Percentiles rank a stretch among this genome's conserved stretches.
Conservation (phyloP, 2,797 vertebrate species). For the Pangasius djambal region DNA sequence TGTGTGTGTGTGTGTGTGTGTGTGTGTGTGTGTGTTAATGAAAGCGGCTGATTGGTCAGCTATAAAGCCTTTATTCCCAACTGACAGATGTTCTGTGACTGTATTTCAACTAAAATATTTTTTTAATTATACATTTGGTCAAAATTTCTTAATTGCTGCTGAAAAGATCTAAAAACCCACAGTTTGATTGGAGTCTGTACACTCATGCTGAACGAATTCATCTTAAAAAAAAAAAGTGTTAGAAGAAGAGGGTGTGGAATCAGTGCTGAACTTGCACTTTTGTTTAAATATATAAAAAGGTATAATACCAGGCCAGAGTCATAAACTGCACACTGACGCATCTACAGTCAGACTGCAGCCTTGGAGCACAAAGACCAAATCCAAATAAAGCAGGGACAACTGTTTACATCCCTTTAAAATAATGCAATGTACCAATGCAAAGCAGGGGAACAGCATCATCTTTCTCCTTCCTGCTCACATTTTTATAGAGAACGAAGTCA, state of each 20-base stretch:
- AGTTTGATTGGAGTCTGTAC: background rate
- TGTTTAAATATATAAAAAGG: background rate
- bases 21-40: background rate
- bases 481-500: conserved; percentile 12
- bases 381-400: background rate
- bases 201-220: background rate
- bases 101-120: background rate
- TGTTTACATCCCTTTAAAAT: background rate
- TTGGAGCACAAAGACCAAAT: background rate
- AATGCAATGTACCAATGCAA: background rate
- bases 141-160: background rate
- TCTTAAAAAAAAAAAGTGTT: background rate
- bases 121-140: background rate
- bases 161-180: background rate
- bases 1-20: too few relatives aligned
- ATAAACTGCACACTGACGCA: background rate
- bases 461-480: background rate
- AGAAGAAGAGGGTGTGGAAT: background rate
- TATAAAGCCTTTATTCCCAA: too few relatives aligned
- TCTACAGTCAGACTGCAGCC: background rate
- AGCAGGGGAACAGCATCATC: background rate
- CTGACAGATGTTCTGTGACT: background rate
- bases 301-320: background rate
- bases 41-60: background rate
- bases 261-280: background rate